Conservation (phyloP, 2,113 vertebrate genomes). For the Glaucidium brasilianum region DNA sequence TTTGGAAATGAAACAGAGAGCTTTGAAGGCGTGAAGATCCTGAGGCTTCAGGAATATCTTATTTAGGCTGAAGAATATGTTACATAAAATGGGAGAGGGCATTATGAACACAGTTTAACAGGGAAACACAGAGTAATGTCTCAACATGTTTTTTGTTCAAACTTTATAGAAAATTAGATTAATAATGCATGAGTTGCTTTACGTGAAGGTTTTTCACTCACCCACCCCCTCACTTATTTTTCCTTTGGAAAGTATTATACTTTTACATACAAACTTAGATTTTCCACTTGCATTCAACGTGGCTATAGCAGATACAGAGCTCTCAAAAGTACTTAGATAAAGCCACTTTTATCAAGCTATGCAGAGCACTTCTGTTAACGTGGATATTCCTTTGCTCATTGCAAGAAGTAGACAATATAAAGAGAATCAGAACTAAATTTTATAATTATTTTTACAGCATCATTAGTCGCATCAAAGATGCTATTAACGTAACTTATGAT, state of each 20-base stretch:
- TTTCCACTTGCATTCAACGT: neutral
- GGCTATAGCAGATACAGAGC: neutral
- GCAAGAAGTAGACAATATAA: neutral
- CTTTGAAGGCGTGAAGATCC: slow-evolving; percentile 40
- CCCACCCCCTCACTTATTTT: slow-evolving; percentile 2
- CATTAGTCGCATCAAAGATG: neutral
- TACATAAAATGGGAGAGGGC: slow-evolving; percentile 17
- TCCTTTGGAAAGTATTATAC: neutral
- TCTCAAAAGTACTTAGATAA: neutral
- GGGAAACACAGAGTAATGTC: slow-evolving; percentile 8
- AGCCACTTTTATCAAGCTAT: neutral
- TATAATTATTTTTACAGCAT: neutral
- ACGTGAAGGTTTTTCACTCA: slow-evolving; percentile 2
- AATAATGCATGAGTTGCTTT: slow-evolving; percentile 33
- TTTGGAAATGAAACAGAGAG: slow-evolving; percentile 53
- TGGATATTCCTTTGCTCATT: neutral
- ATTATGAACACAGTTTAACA: neutral
- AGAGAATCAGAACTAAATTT: neutral
- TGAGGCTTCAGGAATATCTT: slow-evolving; percentile 42
- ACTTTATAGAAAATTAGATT: slow-evolving; percentile 31
- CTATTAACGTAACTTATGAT: neutral
- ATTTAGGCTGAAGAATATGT: slow-evolving; percentile 32
- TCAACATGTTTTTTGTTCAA: slow-evolving; percentile 34
- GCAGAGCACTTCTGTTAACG: neutral
- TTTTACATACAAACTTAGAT: neutral